phyloP scores from a whole-genome alignment of 2,888 invertebrate species.

The Mamestra brassicae region DNA sequence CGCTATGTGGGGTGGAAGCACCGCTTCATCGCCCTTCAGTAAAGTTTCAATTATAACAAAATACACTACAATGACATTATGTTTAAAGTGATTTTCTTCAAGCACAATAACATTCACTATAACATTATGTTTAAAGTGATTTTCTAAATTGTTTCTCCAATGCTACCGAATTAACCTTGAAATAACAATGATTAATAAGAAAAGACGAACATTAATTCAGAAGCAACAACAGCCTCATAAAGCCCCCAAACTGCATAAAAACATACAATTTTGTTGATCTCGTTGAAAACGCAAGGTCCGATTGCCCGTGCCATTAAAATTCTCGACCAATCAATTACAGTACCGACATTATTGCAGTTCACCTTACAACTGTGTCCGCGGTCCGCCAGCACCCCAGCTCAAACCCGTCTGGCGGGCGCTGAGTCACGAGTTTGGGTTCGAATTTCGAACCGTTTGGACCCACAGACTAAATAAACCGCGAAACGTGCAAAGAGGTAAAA shows the following conservation, averaged over 20 bases:
- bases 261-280: conserved; percentile 40
- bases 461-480: conserved; percentile 70
- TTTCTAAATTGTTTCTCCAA: no score
- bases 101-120: not conserved
- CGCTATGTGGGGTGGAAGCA: conserved; percentile 65
- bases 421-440: conserved; percentile 83
- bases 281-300: conserved; percentile 42
- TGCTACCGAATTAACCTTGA: not conserved
- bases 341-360: conserved; percentile 59
- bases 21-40: conserved; percentile 9
- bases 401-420: conserved; percentile 80
- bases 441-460: conserved; percentile 76
- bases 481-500: conserved; percentile 54
- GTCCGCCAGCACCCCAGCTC: conserved; percentile 59
- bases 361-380: conserved; percentile 67
- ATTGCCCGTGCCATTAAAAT: conserved; percentile 59
- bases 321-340: conserved; percentile 56
- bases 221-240: conserved; percentile 23
- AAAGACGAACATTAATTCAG: conserved; percentile 10
- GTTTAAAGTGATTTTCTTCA: no score
- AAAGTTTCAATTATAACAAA: not conserved
- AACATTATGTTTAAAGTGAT: no score
- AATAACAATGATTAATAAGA: not conserved
- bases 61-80: not conserved
- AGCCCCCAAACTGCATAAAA: conserved; percentile 31